phyloP scores from a whole-genome alignment of 92 coral and sea anemone species.

The Blastomussa wellsi region DNA sequence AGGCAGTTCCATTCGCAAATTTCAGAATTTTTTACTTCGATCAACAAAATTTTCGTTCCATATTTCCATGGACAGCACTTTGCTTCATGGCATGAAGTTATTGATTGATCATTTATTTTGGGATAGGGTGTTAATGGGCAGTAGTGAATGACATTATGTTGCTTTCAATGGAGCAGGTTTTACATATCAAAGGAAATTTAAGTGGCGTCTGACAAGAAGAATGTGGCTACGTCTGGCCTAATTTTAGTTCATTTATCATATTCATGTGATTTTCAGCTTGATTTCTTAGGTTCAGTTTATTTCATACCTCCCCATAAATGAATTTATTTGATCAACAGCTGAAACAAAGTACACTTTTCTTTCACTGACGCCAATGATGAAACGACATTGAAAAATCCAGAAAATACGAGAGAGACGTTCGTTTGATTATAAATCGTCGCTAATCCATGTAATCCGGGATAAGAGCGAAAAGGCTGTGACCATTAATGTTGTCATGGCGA shows the following conservation, averaged over 20 bases:
- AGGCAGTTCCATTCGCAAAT: neutral
- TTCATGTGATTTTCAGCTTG: neutral
- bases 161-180: slow-evolving; percentile 1
- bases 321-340: neutral
- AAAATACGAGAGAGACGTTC: neutral
- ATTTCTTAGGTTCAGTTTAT: neutral
- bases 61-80: neutral
- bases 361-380: neutral
- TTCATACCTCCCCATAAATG: neutral
- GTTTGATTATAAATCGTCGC: neutral
- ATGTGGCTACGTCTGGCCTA: neutral
- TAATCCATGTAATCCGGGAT: slow-evolving; percentile 9
- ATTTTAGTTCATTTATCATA: neutral
- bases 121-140: neutral
- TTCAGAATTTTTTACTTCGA: neutral
- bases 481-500: neutral
- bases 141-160: neutral
- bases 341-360: neutral
- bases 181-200: neutral
- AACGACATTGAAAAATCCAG: neutral
- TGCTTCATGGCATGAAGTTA: neutral
- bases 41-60: neutral
- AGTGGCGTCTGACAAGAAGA: slow-evolving; percentile 9
- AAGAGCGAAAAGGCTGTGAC: neutral
- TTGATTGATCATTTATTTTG: neutral